Conservation (phyloP, 2,888 invertebrate species). For the Drosophila barbarae region DNA sequence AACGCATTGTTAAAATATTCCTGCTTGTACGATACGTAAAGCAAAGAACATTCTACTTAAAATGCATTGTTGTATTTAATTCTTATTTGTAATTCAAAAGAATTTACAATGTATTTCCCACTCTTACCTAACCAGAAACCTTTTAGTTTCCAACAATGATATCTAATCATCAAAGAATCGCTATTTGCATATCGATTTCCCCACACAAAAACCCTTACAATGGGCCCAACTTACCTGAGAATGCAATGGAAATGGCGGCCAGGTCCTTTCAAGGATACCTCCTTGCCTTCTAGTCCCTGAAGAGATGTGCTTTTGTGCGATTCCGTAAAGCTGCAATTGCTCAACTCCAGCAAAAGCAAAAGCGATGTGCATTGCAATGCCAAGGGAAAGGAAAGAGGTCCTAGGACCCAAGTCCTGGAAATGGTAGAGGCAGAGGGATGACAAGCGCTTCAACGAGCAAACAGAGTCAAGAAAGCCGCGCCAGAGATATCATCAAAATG, state of each 20-base stretch:
- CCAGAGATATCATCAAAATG: slow-evolving; percentile 67
- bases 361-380: slow-evolving; percentile 37
- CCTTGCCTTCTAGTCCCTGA: slow-evolving; percentile 26
- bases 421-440: not conserved
- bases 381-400: slow-evolving; percentile 16
- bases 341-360: slow-evolving; percentile 64
- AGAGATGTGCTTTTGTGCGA: slow-evolving; percentile 67
- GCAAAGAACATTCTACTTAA: too few species aligned
- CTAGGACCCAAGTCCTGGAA: slow-evolving; percentile 13
- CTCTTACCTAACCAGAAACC: not conserved
- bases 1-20: not conserved
- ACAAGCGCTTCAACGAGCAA: slow-evolving; percentile 48
- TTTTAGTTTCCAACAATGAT: not conserved
- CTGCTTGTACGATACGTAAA: not conserved
- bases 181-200: slow-evolving; percentile 39
- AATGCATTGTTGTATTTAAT: not conserved
- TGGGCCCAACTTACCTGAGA: slow-evolving; percentile 39
- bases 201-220: slow-evolving; percentile 11
- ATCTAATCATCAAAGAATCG: slow-evolving; percentile 21
- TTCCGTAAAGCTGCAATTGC: slow-evolving; percentile 51
- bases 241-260: slow-evolving; percentile 52
- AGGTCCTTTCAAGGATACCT: slow-evolving; percentile 23
- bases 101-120: not conserved
- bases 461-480: slow-evolving; percentile 57
- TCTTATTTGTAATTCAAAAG: not conserved